These are phyloP conservation scores for Rhegmatorhina hoffmannsi DNA, from an alignment of 2,113 vertebrate species.

Conservation along the genomic window DNA sequence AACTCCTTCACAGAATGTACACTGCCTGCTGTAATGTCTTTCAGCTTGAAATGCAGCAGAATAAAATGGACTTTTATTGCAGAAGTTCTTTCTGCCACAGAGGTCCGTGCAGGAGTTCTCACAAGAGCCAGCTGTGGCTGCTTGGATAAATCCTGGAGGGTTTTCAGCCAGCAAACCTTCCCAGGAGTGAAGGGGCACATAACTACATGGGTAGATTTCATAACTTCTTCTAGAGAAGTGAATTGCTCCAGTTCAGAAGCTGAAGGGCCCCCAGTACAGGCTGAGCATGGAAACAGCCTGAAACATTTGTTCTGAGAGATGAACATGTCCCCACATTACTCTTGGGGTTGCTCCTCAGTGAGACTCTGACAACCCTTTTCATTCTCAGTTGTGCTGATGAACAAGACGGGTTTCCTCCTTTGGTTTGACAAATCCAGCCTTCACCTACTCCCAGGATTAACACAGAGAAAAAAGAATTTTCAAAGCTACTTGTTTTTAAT, in stretches of 20 bases:
- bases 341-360: neutral
- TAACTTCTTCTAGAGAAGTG: neutral
- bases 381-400: neutral
- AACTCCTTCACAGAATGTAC: neutral
- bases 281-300: neutral
- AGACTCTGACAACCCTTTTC: neutral
- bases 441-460: neutral
- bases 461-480: neutral
- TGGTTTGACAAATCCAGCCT: neutral
- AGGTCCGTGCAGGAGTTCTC: neutral
- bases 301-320: neutral
- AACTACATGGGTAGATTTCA: neutral
- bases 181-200: neutral
- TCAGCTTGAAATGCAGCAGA: neutral
- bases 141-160: neutral
- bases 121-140: neutral
- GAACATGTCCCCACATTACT: rapidly evolving
- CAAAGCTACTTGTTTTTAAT: neutral
- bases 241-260: neutral
- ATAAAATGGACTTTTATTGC: neutral
- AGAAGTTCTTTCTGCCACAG: neutral
- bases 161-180: neutral
- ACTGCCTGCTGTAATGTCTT: neutral
- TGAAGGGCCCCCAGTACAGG: neutral
- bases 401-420: neutral